Evolutionary conservation across 1,140 invertebrate species (phyloP).

Genomic region (Coenobita brevimanus): DNA sequence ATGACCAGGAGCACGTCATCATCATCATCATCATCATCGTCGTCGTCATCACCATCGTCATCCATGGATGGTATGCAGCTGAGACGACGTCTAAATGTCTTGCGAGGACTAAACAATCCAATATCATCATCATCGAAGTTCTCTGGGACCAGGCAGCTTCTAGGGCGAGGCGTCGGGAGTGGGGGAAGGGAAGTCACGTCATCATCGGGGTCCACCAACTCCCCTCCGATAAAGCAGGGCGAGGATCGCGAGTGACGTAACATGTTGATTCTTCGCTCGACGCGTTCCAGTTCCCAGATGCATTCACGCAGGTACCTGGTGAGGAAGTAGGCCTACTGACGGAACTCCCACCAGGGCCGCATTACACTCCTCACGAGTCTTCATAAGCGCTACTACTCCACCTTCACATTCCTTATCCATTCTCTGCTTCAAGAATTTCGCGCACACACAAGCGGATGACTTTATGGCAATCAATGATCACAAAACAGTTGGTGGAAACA

Average conservation of each 20-base stretch:
- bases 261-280: constrained; percentile 50
- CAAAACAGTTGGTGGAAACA: too few species aligned
- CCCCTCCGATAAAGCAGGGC: constrained; percentile 43
- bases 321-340: constrained; percentile 42
- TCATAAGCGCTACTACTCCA: not conserved
- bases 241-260: constrained; percentile 46
- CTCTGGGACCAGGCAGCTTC: constrained; percentile 26
- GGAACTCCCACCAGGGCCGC: constrained; percentile 38
- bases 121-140: not conserved
- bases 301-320: constrained; percentile 57
- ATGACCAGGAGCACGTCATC: constrained; percentile 29
- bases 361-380: not conserved
- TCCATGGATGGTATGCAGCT: constrained; percentile 47
- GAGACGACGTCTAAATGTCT: constrained; percentile 4
- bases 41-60: constrained; percentile 46
- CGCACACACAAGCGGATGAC: too few species aligned
- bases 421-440: too few species aligned
- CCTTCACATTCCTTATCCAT: not conserved
- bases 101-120: not conserved
- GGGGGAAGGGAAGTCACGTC: not conserved
- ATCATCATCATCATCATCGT: constrained; percentile 50
- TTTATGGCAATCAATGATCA: too few species aligned
- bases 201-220: constrained; percentile 22
- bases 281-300: constrained; percentile 38
- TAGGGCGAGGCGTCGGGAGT: not conserved